A percentile compares a stretch with the other conserved stretches of the same genome.
These are phyloP conservation scores for Cyrtorhinus lividipennis DNA, from an alignment of 1,140 invertebrate genomes.

Conservation along the genomic window DNA sequence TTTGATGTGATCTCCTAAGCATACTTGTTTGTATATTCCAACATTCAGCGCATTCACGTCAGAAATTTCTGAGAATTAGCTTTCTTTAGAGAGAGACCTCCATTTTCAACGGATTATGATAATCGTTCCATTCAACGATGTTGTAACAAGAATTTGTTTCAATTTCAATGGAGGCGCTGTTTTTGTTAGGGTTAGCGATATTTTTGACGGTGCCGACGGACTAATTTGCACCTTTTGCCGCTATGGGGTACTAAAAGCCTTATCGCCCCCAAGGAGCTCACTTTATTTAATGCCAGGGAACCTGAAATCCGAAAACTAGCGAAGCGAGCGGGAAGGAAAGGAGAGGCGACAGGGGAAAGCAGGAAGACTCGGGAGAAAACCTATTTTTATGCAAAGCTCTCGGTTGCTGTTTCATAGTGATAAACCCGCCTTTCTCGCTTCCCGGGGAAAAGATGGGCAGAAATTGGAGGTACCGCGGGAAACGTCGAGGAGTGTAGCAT, in stretches of 20 bases:
- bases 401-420: constrained; percentile 8
- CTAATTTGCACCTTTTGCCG: not conserved
- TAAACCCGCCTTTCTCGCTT: not conserved
- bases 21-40: no score
- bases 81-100: no score
- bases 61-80: no score
- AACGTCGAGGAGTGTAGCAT: not conserved
- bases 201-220: no score
- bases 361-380: not conserved
- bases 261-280: not conserved
- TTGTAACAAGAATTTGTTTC: no score
- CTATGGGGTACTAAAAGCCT: not conserved
- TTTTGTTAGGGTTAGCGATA: no score
- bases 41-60: no score
- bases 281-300: not conserved
- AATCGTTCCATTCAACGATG: no score
- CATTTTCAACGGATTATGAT: no score
- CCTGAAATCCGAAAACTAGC: not conserved
- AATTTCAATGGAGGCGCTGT: no score
- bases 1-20: no score
- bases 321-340: not conserved
- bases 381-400: constrained; percentile 10
- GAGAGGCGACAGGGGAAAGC: not conserved
- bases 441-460: not conserved
- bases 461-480: not conserved